phyloP scores from a whole-genome alignment of 1,140 invertebrate genomes.

The Cotesia typhae region DNA sequence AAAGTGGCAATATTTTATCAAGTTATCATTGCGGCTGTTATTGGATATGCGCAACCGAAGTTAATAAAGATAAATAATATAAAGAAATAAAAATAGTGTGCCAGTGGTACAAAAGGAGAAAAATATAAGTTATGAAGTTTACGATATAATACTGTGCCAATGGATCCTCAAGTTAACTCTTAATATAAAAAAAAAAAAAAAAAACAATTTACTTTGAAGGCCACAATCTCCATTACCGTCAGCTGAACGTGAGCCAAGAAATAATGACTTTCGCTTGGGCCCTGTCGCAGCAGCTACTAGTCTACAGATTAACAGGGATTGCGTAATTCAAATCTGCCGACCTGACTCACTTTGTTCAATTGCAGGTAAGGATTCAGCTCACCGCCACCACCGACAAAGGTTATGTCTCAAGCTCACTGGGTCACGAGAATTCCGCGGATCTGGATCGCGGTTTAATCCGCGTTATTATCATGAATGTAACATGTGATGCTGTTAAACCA shows the following conservation, averaged over 20 bases:
- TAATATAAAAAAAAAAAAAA: conserved; percentile 28
- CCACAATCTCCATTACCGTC: conserved; percentile 62
- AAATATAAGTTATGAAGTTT: background rate
- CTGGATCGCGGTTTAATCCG: no score
- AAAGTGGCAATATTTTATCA: no score
- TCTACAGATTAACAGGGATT: conserved; percentile 46
- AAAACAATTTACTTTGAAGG: conserved; percentile 67
- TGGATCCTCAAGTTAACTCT: background rate
- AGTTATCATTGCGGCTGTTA: no score
- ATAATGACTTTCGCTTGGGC: conserved; percentile 63
- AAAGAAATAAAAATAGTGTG: no score
- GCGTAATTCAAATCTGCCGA: conserved; percentile 57
- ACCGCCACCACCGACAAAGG: conserved; percentile 52
- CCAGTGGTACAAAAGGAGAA: no score
- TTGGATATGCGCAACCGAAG: no score
- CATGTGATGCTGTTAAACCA: no score
- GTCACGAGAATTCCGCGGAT: conserved; percentile 42
- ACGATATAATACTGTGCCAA: conserved; percentile 2
- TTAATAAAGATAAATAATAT: no score
- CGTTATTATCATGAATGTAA: no score
- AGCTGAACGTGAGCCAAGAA: conserved; percentile 53
- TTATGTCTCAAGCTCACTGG: conserved; percentile 65
- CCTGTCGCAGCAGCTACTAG: conserved; percentile 29
- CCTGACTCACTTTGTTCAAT: conserved; percentile 50
- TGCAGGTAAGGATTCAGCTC: conserved; percentile 30